Conservation (phyloP, 2,888 invertebrate genomes). For the Arctia plantaginis region DNA sequence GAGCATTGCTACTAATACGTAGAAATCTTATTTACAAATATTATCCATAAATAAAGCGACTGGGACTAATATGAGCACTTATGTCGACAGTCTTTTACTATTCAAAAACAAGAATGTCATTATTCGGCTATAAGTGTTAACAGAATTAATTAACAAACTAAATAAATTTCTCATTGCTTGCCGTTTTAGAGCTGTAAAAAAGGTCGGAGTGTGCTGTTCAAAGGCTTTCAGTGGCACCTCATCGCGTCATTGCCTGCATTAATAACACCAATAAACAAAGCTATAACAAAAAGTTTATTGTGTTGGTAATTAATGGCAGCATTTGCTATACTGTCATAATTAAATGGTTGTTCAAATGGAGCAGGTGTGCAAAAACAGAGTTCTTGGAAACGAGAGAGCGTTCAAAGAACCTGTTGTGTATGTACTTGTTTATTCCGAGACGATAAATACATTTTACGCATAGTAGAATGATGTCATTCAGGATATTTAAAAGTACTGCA, state of each 20-base stretch:
- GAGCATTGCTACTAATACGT: background rate
- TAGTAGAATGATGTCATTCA: conserved; percentile 68
- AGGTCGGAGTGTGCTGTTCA: conserved; percentile 21
- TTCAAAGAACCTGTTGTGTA: conserved; percentile 70
- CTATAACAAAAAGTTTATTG: conserved; percentile 52
- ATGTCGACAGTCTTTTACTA: background rate
- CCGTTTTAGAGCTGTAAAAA: conserved; percentile 28
- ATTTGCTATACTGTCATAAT: conserved; percentile 67
- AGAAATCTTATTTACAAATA: background rate
- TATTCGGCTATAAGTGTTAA: too few relatives aligned
- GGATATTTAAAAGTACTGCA: conserved; percentile 46
- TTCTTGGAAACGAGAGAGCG: conserved; percentile 73
- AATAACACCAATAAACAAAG: conserved; percentile 46
- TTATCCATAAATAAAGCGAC: background rate
- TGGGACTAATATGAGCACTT: background rate
- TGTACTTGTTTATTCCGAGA: conserved; percentile 53
- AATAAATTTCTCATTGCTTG: background rate
- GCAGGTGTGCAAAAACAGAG: conserved; percentile 73
- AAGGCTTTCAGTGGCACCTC: conserved; percentile 35
- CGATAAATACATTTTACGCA: conserved; percentile 54
- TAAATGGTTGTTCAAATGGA: conserved; percentile 69
- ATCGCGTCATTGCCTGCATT: conserved; percentile 28
- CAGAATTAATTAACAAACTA: background rate
- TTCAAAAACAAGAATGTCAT: background rate
- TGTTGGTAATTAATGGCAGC: conserved; percentile 74